Base-by-base conservation (phyloP, 2,888 invertebrate species). In the Platycnemis pennipes region DNA sequence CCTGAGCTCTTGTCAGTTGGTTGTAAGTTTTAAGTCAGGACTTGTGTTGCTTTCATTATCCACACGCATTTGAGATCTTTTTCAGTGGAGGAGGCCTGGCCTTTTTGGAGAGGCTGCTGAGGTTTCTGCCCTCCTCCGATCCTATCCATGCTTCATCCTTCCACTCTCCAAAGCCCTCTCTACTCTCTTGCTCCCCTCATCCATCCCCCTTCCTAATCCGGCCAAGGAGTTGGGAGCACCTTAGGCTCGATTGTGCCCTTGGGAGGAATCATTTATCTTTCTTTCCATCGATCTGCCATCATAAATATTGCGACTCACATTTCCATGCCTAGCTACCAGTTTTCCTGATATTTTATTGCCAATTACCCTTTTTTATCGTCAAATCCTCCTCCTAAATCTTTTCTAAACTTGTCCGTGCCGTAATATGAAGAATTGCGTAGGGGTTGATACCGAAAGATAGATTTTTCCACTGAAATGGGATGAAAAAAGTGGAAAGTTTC, bases 11-110 rank as follows among this genome's bases (percentile, higher is more conserved):
- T 63, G 91, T 91, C 63, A 63, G 91, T 56, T 77, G 44, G 91
- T 63, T 91, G 91, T 63, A 91, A 91, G 56, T 91, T 91, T 91
- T 91, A 91, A 91, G 56, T 69, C 91, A 44, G 63, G 42, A 44
- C 44, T 91, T 44, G 56, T 91, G 63, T 91, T 91, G 63, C 91
- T 91, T 63, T 69, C 44, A 44, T 91, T 91, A n/a, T 44, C 13
- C 56, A 37, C 37, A 11, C 42, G n/a, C 63, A 26, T 63, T 91
- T 91, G 91, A 91, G 63, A 26, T 91, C 91, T 91, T 44, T 91
- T 56, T 91, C 63, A 91, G 44, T n/a, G 44, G 44, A 42, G 22
- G 77, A 37, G 8, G 63, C 42, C 91, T 91, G 44, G 26, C n/a
- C 69, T 22, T 16, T n/a, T n/a, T 26, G 88, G 77, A 37, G 37